Base-by-base conservation (phyloP, 2,797 vertebrate species). In the Sebastes cheni region DNA sequence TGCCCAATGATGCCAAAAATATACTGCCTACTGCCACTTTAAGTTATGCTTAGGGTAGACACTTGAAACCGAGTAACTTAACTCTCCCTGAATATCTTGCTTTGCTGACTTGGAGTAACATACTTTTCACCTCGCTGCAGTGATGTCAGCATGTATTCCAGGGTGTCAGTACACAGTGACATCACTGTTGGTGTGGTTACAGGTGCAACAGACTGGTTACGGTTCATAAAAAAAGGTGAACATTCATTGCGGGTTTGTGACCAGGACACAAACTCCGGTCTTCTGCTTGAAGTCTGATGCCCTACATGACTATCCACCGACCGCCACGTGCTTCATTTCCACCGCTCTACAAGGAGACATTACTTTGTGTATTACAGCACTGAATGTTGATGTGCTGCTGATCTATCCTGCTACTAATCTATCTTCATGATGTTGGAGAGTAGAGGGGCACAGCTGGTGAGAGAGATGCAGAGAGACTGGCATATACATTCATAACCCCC, bases 361-460 rank as follows among this genome's bases (percentile, higher is more conserved):
- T 66, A 16, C 8, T 52, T 20, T 55, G 29, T 64, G 27, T 6
- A n/a, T 56, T 25, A 42, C 6, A 30, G 16, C 32, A 61, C 18
- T 54, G 20, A 66, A 58, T 56, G 6, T 23, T 50, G 8, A 2
- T 20, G 34, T 29, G 61, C 12, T 67, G 14, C 30, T 72, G 68
- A 65, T 66, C 20, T 29, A 42, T 56, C 58, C 34, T 42, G 54
- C 29, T 62, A 71, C 42, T 50, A 60, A 65, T 81, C 65, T 67
- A 60, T 65, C 22, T 70, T 73, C 27, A 58, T 76, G 60, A 74
- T 81, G 61, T 72, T 67, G 20, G 20, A 22, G 58, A 68, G 46
- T 29, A 13, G 54, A 82, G 59, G 34, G 58, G 7, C 77, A 70
- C 79, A 84, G 70, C 77, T 81, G 81, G 30, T 59, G 39, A 55